Conservation (phyloP, 2,797 vertebrate species). For the Anguilla obscura region DNA sequence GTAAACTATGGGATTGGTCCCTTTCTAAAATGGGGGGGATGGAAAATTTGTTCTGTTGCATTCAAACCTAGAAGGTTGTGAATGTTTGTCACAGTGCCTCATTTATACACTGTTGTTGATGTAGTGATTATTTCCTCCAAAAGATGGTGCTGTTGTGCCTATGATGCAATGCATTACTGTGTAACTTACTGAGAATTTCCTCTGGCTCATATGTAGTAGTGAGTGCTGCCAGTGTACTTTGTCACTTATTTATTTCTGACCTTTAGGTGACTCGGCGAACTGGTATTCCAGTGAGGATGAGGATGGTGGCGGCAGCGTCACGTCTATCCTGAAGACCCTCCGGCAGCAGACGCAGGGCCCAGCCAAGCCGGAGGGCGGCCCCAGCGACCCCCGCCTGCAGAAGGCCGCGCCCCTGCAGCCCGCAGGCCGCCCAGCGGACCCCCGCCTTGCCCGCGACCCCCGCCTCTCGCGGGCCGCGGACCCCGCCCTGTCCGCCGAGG, state of each 20-base stretch:
- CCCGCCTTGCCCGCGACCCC: slow-evolving; percentile 62
- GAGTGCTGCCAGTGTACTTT: background rate
- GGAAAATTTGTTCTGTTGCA: too few species aligned
- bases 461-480: slow-evolving; percentile 70
- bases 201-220: background rate
- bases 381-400: slow-evolving; percentile 80
- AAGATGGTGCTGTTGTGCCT: slow-evolving; percentile 9
- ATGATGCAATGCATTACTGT: background rate
- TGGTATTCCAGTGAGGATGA: slow-evolving; percentile 98
- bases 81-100: too few species aligned
- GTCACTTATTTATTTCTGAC: background rate
- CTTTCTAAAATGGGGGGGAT: too few species aligned
- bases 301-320: slow-evolving; percentile 88
- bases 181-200: background rate
- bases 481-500: slow-evolving; percentile 49
- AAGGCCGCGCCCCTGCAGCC: slow-evolving; percentile 64
- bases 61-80: too few species aligned
- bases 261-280: slow-evolving; percentile 86
- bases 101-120: background rate
- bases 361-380: slow-evolving; percentile 57
- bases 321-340: slow-evolving; percentile 88
- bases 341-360: slow-evolving; percentile 82
- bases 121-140: background rate
- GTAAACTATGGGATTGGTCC: too few species aligned
- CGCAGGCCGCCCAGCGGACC: slow-evolving; percentile 65